Evolutionary conservation across 1,140 invertebrate genomes (phyloP), one percentile per base, ranked within the genome.

Genomic region (Diachasmimorpha longicaudata): DNA sequence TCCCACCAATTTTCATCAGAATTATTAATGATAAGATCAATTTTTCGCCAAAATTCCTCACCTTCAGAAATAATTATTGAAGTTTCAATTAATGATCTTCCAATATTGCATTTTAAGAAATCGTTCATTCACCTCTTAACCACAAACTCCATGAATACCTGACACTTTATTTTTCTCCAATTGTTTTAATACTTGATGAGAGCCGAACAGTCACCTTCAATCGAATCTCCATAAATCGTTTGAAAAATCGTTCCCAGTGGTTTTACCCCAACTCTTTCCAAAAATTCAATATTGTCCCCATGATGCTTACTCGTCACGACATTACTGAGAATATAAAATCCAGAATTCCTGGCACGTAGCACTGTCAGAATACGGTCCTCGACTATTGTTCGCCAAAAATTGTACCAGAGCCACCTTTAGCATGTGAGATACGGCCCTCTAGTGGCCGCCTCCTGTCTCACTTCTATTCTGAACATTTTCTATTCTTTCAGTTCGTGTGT

Each of bases 361-460:
- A 48, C n/a, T 55, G 70, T 71, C 36, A 58, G 69, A 77, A 48
- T 63, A 36, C 13, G 55, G 31, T 68, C 63, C 2, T 52, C 44
- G 44, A 46, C 58, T 69, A 31, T 42, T 67, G 76, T 70, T 77
- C 71, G 71, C 75, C 77, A 77, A 78, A 80, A 80, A 78, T 52
- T 77, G 77, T 73, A 73, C 68, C 42, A 44, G 23, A 21, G 36
- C 58, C 72, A 74, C 66, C 42, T 44, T 58, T 14, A 37, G 63
- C 66, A 52, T 63, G 70, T 80, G 78, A 80, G 75, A 75, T 78
- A 81, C 78, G 78, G 71, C 70, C 58, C 80, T 79, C 78, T 71
- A 68, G 77, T 78, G 78, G 77, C 78, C 68, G 46, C 70, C 25
- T 39, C 19, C 74, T 77, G 46, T 70, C 19, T 52, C 55, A 70